These are phyloP conservation scores for Ypsolopha scabrella DNA, from an alignment of 2,888 invertebrate genomes.

Conservation along the genomic window DNA sequence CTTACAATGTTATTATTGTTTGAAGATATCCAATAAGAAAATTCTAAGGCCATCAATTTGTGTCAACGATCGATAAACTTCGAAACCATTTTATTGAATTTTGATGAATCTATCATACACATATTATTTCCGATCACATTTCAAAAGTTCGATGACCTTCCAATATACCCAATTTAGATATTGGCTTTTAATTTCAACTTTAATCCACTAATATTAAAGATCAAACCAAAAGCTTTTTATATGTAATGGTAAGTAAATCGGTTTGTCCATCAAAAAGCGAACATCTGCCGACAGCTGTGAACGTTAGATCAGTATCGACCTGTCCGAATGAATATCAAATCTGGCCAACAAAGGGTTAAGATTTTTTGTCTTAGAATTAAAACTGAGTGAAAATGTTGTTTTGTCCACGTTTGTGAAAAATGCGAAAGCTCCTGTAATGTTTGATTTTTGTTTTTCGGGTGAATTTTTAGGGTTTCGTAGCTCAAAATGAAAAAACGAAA, in stretches of 20 bases:
- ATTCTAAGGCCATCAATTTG: too few species aligned
- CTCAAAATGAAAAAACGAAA: too few species aligned
- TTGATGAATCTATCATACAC: background rate
- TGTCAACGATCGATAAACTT: too few species aligned
- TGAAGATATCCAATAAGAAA: too few species aligned
- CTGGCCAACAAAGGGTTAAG: constrained; percentile 44
- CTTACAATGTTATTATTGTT: too few species aligned
- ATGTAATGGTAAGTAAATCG: constrained; percentile 7
- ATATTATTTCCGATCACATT: background rate
- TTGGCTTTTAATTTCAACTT: background rate
- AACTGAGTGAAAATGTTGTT: too few species aligned
- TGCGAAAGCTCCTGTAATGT: too few species aligned
- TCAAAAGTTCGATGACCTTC: background rate
- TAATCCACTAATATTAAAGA: background rate
- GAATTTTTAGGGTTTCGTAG: too few species aligned
- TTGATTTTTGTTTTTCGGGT: too few species aligned
- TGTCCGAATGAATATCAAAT: constrained; percentile 42
- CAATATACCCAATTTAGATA: background rate
- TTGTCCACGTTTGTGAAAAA: too few species aligned
- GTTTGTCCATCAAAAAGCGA: constrained; percentile 17
- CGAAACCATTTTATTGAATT: too few species aligned
- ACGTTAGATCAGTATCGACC: constrained; percentile 51
- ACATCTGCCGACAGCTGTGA: constrained; percentile 63
- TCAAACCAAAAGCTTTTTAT: background rate
- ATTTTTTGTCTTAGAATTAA: constrained; percentile 7